Evolutionary conservation across 2,888 invertebrate genomes (phyloP).

Genomic region (Polia nebulosa): DNA sequence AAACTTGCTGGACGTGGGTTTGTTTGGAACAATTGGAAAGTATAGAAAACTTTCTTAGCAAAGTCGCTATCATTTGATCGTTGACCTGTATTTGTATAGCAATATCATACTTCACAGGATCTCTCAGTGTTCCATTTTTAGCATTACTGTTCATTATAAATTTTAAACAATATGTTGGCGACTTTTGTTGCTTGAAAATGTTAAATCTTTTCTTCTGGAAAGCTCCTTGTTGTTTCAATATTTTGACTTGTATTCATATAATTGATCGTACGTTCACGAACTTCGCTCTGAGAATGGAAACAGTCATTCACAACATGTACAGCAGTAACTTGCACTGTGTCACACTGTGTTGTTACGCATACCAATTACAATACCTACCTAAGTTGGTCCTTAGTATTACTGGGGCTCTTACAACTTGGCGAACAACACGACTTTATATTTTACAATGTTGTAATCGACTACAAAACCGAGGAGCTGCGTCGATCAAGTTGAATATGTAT

Average conservation of each 20-base stretch:
- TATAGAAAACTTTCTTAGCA: background rate
- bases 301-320: background rate
- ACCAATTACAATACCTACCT: background rate
- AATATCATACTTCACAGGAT: background rate
- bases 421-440: background rate
- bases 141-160: too few relatives aligned
- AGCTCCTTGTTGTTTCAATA: background rate
- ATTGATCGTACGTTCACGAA: too few relatives aligned
- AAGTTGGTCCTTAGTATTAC: background rate
- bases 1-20: too few relatives aligned
- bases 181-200: background rate
- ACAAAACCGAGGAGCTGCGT: too few relatives aligned
- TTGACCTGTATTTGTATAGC: too few relatives aligned
- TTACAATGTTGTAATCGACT: too few relatives aligned
- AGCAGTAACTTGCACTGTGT: background rate
- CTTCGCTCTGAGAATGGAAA: background rate
- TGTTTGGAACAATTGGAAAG: too few relatives aligned
- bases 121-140: background rate
- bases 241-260: background rate
- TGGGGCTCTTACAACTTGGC: background rate
- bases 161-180: background rate
- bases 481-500: too few relatives aligned
- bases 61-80: background rate
- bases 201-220: background rate
- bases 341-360: background rate